Evolutionary conservation across 2,797 vertebrate genomes (phyloP).

Genomic region (Mycteria americana): DNA sequence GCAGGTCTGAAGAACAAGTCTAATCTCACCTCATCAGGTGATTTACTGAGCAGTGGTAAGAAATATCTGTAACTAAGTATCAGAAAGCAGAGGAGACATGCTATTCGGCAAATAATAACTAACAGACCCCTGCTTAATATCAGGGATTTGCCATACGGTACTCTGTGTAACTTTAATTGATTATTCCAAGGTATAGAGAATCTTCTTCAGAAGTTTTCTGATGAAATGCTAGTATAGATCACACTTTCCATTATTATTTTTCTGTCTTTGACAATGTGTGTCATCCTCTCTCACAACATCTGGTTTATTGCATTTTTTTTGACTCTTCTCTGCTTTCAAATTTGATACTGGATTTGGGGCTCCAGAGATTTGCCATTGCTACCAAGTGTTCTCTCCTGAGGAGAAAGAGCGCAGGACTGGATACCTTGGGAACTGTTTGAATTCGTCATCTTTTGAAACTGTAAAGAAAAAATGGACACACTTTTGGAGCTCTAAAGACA

Average conservation of each 20-base stretch:
- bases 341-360: not conserved
- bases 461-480: not conserved
- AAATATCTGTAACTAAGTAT: not conserved
- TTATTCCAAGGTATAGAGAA: not conserved
- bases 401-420: not conserved
- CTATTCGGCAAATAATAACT: not conserved
- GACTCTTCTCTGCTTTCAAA: not conserved
- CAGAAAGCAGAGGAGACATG: not conserved
- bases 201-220: not conserved
- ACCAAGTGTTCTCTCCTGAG: not conserved
- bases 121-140: not conserved
- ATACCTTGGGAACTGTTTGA: not conserved
- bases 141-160: not conserved
- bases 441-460: not conserved
- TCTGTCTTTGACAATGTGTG: not conserved
- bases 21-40: not conserved
- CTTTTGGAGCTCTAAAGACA: not conserved
- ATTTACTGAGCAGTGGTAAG: not conserved
- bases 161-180: not conserved
- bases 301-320: not conserved
- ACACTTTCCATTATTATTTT: not conserved
- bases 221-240: not conserved
- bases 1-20: conserved; percentile 75
- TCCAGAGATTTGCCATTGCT: not conserved
- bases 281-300: not conserved